Percentiles rank a stretch among this genome's conserved stretches.
These are phyloP conservation scores for Oreocharis arfaki DNA, from an alignment of 2,113 vertebrate genomes.

Conservation along the genomic window DNA sequence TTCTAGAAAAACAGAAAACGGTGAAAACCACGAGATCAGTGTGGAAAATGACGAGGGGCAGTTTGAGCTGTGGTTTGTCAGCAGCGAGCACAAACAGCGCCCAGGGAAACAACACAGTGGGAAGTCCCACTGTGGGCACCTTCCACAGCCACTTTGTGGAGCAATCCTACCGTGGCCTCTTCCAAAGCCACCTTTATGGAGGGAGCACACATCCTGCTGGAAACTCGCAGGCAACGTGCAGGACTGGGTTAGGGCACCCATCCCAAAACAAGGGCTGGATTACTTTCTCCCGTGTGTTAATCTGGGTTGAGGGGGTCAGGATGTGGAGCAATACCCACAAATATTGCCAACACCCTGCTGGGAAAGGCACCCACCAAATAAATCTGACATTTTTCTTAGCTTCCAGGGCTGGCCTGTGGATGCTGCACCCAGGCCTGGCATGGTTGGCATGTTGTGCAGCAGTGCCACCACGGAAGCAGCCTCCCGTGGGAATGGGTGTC, in stretches of 20 bases:
- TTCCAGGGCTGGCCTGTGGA: no score
- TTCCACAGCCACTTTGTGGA: not conserved
- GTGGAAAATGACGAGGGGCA: not conserved
- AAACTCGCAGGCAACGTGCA: rapidly evolving
- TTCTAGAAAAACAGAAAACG: conserved; percentile 67
- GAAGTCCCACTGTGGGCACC: not conserved
- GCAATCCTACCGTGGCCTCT: not conserved
- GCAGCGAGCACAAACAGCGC: not conserved
- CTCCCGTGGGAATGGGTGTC: rapidly evolving
- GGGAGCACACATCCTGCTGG: not conserved
- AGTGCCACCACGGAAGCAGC: rapidly evolving
- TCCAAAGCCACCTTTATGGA: not conserved
- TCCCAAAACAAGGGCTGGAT: not conserved
- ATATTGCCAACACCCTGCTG: rapidly evolving
- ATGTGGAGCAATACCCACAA: rapidly evolving
- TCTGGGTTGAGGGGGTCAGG: not conserved
- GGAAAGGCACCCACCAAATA: no score
- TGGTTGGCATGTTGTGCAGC: rapidly evolving
- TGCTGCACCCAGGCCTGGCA: not conserved
- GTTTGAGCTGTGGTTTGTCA: not conserved
- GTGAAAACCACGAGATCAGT: not conserved
- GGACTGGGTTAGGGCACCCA: not conserved
- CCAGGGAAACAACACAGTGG: not conserved
- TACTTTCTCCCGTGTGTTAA: not conserved
- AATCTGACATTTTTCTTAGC: rapidly evolving